A percentile compares a stretch with the other conserved stretches of the same genome.
These are phyloP conservation scores for Crambe crambe DNA, from an alignment of 37 sponge, comb jelly and placozoan genomes.

Conservation along the genomic window DNA sequence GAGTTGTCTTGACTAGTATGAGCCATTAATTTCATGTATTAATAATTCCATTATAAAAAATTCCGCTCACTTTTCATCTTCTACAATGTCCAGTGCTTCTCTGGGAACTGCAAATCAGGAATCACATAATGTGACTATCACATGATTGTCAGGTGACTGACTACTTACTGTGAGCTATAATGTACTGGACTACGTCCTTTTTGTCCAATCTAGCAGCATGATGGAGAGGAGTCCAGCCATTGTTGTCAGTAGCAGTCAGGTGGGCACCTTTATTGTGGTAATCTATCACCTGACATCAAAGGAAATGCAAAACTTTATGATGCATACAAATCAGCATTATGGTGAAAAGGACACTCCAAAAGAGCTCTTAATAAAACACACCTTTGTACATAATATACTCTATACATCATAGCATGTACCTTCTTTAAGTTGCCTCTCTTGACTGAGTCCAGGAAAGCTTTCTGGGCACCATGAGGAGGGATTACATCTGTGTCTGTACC, in stretches of 20 bases:
- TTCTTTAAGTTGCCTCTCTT: constrained; percentile 59
- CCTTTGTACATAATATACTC: no score
- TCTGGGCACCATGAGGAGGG: constrained; percentile 15
- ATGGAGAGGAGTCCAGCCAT: constrained; percentile 83
- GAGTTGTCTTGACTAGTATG: background rate
- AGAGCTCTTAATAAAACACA: no score
- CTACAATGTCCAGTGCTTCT: constrained; percentile 56
- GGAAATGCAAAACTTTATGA: no score
- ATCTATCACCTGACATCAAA: constrained; percentile 66
- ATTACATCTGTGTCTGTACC: background rate
- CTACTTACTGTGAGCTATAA: constrained; percentile 30
- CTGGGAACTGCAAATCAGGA: constrained; percentile 32
- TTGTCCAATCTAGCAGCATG: constrained; percentile 80
- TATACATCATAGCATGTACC: no score
- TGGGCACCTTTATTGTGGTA: constrained; percentile 50
- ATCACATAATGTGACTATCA: background rate
- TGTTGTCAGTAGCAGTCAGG: constrained; percentile 47
- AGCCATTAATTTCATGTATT: background rate
- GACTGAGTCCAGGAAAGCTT: constrained; percentile 62
- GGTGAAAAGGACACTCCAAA: no score
- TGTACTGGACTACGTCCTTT: constrained; percentile 63
- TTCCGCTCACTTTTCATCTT: constrained; percentile 59
- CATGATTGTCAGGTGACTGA: background rate
- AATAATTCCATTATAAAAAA: background rate
- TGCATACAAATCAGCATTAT: no score